phyloP scores from a whole-genome alignment of 2,797 vertebrate genomes.

The Anas bernieri region DNA sequence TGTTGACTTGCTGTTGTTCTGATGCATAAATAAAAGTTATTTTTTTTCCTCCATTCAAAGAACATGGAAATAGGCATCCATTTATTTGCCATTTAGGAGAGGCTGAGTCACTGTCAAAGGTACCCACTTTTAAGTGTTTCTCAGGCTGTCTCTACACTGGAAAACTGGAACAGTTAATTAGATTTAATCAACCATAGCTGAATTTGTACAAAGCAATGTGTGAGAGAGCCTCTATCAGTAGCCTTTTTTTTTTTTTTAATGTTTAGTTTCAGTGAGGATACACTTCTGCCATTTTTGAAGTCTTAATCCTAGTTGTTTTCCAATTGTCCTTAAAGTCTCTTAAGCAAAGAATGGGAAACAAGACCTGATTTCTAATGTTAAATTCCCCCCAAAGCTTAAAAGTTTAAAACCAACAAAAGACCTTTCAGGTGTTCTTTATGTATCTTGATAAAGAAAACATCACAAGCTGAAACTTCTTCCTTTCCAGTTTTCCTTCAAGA shows the following conservation, averaged over 20 bases:
- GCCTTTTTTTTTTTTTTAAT: background rate
- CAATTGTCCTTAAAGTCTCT: background rate
- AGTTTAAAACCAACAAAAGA: background rate
- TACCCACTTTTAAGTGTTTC: background rate
- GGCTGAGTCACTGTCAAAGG: background rate
- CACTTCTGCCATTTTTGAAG: background rate
- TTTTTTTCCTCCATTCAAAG: background rate
- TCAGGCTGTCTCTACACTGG: background rate
- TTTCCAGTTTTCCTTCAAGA: background rate
- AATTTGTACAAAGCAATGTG: background rate
- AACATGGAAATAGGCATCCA: slow-evolving; percentile 3
- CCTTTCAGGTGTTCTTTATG: background rate
- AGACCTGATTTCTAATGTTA: background rate
- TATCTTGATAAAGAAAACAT: background rate
- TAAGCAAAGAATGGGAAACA: background rate
- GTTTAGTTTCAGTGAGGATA: background rate
- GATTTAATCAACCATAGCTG: background rate
- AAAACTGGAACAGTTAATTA: background rate
- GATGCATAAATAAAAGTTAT: slow-evolving; percentile 29
- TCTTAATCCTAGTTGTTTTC: background rate
- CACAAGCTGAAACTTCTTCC: background rate
- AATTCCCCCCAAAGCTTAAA: accelerated
- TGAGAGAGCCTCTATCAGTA: background rate
- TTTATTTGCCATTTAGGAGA: slow-evolving; percentile 1
- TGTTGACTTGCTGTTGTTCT: background rate